Evolutionary conservation across 2,888 invertebrate species (phyloP).

Genomic region (Germaria angustata): DNA sequence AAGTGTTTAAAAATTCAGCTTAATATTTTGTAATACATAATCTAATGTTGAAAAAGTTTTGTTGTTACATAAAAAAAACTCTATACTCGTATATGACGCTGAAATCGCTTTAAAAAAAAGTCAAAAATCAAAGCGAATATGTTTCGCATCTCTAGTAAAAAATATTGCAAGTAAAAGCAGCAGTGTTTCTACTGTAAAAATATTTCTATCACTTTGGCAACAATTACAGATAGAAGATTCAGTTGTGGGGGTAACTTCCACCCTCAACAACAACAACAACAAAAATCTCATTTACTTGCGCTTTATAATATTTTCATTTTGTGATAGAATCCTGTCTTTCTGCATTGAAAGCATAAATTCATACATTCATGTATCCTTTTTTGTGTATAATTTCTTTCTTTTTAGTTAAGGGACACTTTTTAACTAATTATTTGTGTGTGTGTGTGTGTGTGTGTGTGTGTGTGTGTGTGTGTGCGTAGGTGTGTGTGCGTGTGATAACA

Average conservation of each 20-base stretch:
- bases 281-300: neutral
- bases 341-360: conserved; percentile 25
- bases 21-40: no score
- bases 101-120: no score
- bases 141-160: no score
- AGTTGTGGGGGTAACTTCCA: no score
- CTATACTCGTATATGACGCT: no score
- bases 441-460: neutral
- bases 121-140: no score
- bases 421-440: conserved; percentile 37
- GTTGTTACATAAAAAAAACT: no score
- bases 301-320: conserved; percentile 18
- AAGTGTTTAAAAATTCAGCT: no score
- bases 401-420: conserved; percentile 26
- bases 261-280: neutral
- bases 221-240: no score
- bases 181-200: neutral
- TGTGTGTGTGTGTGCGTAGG: neutral
- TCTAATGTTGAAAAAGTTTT: no score
- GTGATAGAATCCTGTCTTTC: neutral
- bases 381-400: no score
- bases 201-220: neutral
- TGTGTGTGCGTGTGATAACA: neutral
- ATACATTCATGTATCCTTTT: neutral
- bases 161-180: no score